Evolutionary conservation across 2,797 vertebrate genomes (phyloP), one percentile per base, ranked within the genome.

Genomic region (Sebastes cheni): DNA sequence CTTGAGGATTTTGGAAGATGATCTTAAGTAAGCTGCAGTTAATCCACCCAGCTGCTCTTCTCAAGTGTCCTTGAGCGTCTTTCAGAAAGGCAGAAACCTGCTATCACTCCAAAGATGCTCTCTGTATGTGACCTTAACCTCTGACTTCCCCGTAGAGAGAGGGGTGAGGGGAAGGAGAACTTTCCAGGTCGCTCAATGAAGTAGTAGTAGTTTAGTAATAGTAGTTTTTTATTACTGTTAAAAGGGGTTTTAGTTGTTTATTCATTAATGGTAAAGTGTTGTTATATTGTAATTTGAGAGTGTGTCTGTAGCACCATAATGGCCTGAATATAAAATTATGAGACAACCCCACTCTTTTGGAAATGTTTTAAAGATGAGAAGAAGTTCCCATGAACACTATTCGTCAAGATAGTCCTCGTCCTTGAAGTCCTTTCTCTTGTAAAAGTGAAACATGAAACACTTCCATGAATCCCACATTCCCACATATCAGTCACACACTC

Each of bases 1-100:
- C 59, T 61, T 56, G 75, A 77, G 72, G 77, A 67, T 76, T 80
- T 64, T 83, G 64, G 54, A 61, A 60, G 72, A 83, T 70, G 62
- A 88, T 81, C 65, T 79, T 64, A 55, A 64, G 79, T 82, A 36
- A 69, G 61, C 59, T 66, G 10, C 10, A 9, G 23, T 39, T 81
- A 69, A 85, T 30, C 52, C 77, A 61, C 36, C 10, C 13, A 67
- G 50, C 54, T 50, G 66, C 14, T 77, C 25, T 7, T 25, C 55
- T 61, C 22, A 56, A 62, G 32, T 71, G 58, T 75, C 82, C 71
- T 75, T 67, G 20, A 64, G 34, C 42, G 66, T 80, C 77, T 54
- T 82, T 81, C 32, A 80, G 14, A 22, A 42, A 67, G 20, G 23
- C 30, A 50, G n/a, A 29, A 46, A 60, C 60, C 16, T 42, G 9